Percentiles rank a stretch among this genome's conserved stretches.
These are phyloP conservation scores for Premnoplex brunnescens DNA, from an alignment of 2,797 vertebrate species.

Conservation along the genomic window DNA sequence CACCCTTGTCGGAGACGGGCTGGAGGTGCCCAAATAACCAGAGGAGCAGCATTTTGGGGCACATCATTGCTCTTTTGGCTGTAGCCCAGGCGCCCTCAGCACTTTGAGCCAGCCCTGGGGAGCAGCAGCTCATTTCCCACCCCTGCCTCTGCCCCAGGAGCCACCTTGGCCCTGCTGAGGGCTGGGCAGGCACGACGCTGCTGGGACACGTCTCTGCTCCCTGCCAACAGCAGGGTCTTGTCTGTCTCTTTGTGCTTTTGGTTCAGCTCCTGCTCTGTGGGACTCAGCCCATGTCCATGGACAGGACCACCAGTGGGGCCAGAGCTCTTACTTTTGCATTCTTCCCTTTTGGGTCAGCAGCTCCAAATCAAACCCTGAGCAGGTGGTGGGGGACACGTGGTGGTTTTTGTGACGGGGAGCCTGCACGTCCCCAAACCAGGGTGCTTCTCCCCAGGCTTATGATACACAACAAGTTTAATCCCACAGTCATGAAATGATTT, in stretches of 20 bases:
- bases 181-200: neutral
- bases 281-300: accelerated
- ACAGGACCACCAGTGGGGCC: neutral
- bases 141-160: neutral
- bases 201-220: accelerated
- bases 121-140: neutral
- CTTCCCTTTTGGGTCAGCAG: neutral
- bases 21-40: neutral
- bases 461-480: neutral
- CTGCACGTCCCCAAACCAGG: accelerated
- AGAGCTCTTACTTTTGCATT: neutral
- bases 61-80: neutral
- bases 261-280: neutral
- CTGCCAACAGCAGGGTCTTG: neutral
- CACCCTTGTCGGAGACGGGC: accelerated
- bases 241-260: accelerated
- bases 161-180: neutral
- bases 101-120: neutral
- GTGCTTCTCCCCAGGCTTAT: neutral
- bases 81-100: neutral
- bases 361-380: neutral
- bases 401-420: neutral
- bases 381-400: accelerated
- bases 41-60: neutral
- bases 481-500: neutral